Base-by-base conservation (phyloP, 2,888 invertebrate species). In the Mesorhabditis sp. region DNA sequence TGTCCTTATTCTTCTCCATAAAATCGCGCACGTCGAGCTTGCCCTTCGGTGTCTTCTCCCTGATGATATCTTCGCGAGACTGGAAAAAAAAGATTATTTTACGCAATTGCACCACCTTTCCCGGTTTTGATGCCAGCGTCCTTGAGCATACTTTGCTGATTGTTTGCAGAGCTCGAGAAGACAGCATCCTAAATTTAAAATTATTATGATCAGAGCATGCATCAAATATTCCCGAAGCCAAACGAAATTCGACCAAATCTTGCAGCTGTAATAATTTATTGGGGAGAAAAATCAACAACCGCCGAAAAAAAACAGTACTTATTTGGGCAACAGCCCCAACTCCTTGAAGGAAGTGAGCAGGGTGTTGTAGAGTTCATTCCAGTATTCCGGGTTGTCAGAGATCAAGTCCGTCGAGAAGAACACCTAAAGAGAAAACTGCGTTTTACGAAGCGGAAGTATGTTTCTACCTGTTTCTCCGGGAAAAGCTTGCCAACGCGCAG, bases 41-140 rank as follows among this genome's bases (percentile, higher is more conserved):
- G 13, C 80, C 80, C 62, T 76, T 76, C 43, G 80, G 80, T 7
- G 80, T 80, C 66, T 79, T 80, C 43, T 79, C 75, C 15, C 61
- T 68, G 62, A 79, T 65, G 15, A 74, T 75, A n/a, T 80, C 70
- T 28, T 76, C 78, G 43, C 28, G n/a, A 10, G 65, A 50, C 44
- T 74, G 28, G 28, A 28, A 28, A 28, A 28, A 28, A 28, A 28
- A 28, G 28, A 28, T 28, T 28, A 28, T 28, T 28, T 2, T 28
- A 28, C 28, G 28, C 28, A 28, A 28, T 28, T 28, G 28, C 7
- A 13, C 10, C n/a, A 50, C 58, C 58, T 50, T 50, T 50, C 58
- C 58, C 58, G 58, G 58, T 50, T 50, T 50, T 50, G 58, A 50
- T 13, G 58, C 7, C 58, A 50, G 7, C n/a, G 58, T n/a, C 58